Evolutionary conservation across 1,140 invertebrate species (phyloP), one percentile per base, ranked within the genome.

Genomic region (Drosophila suzukii): DNA sequence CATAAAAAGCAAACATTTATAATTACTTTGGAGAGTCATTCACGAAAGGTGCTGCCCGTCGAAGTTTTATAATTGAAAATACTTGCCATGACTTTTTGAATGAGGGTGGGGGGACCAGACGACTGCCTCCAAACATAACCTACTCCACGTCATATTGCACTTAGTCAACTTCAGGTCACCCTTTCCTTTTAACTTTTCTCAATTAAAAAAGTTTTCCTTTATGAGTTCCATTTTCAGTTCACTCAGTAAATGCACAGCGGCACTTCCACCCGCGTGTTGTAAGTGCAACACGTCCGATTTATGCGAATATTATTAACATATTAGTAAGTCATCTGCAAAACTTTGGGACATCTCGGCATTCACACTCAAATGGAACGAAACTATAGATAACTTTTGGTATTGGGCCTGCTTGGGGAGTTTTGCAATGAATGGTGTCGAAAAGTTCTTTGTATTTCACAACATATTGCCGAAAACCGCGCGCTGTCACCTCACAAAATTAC

Each of bases 41-140:
- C 58, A 58, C 57, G 53, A 68, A 61, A 43, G 53, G 70, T 67
- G 65, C 30, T 36, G n/a, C 36, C 41, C 70, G 65, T 70, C 65
- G 56, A 78, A 78, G 74, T 78, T 78, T 78, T 78, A 58, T 78
- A 78, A 78, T 78, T 78, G 75, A 70, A 77, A 77, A 70, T 77
- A 68, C 49, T 68, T 66, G 15, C 11, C 5, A 41, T 75, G 61
- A 57, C 54, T 58, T 75, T 68, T 49, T 30, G 11, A 10, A 12
- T 20, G 20, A 20, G 20, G 20, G 12, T 12, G n/a, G 44, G 7
- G 39, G 59, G 8, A 6, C 38, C n/a, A 63, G 46, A 20, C 36
- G 46, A 20, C 36, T 17, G 27, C 8, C 30, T 17, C 36, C 27
- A 39, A 17, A 39, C 27, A 34, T 65, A 17, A 61, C 60, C 46